These are phyloP conservation scores for Emys orbicularis DNA, from an alignment of 2,797 vertebrate genomes.

Conservation along the genomic window DNA sequence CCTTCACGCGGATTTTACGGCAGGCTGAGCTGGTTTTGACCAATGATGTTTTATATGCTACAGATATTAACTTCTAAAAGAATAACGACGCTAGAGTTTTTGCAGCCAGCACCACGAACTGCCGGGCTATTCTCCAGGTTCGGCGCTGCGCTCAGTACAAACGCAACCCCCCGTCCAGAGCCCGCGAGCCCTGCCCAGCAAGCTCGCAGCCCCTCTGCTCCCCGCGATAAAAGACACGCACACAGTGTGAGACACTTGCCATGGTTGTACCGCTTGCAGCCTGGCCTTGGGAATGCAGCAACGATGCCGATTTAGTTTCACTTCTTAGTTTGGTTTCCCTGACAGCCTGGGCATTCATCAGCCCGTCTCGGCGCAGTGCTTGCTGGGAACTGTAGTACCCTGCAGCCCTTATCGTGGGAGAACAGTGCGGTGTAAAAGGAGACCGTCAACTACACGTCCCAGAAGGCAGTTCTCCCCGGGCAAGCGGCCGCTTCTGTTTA, in stretches of 20 bases:
- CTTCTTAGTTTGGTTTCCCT: neutral
- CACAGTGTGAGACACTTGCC: neutral
- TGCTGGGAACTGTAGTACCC: neutral
- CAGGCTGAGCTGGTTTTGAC: neutral
- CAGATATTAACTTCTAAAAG: too few species aligned
- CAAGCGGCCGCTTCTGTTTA: too few species aligned
- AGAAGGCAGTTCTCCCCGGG: neutral
- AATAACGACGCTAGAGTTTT: neutral
- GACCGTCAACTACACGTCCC: neutral
- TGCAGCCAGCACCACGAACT: neutral
- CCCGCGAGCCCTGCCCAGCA: too few species aligned
- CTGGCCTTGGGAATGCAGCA: rapidly evolving
- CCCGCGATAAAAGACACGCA: too few species aligned
- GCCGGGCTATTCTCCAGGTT: neutral
- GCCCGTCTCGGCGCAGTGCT: neutral
- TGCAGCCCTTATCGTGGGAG: rapidly evolving
- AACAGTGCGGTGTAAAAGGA: neutral
- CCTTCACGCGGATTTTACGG: too few species aligned
- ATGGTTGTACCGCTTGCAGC: neutral
- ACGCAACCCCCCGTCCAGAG: too few species aligned
- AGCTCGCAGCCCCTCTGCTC: too few species aligned
- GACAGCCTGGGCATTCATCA: neutral
- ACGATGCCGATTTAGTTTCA: neutral
- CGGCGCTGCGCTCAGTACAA: too few species aligned
- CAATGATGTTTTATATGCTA: neutral